phyloP scores from a whole-genome alignment of 2,113 vertebrate genomes.

The Brachypteracias leptosomus region DNA sequence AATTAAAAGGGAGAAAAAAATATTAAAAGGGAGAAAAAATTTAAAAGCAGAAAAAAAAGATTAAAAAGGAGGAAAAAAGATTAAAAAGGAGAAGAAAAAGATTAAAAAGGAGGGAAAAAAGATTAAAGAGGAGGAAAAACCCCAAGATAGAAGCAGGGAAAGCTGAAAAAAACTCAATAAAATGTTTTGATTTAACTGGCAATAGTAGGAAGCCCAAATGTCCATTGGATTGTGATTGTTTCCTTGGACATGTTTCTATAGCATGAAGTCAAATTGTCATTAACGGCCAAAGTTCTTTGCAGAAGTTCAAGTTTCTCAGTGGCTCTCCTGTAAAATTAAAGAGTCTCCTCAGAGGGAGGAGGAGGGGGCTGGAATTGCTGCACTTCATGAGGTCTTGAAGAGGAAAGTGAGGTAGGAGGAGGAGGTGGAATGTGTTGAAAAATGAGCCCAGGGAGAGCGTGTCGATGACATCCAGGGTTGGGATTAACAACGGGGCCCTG shows the following conservation, averaged over 20 bases:
- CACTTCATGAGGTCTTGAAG: background rate
- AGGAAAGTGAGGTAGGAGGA: background rate
- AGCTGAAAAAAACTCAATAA: background rate
- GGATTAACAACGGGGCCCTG: background rate
- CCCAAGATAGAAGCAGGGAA: background rate
- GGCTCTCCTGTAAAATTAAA: background rate
- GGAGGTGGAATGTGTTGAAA: conserved; percentile 2
- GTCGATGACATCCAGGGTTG: background rate
- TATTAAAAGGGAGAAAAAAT: no score
- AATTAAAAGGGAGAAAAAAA: background rate
- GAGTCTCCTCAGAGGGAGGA: background rate
- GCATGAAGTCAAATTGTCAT: background rate
- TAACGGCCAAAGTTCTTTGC: background rate
- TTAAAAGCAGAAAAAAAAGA: no score
- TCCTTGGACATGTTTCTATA: background rate
- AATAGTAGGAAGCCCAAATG: background rate
- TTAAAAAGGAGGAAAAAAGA: background rate
- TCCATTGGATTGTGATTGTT: background rate
- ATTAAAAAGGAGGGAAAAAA: no score
- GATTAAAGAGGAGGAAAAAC: no score
- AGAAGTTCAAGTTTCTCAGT: conserved; percentile 1
- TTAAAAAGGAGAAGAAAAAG: no score
- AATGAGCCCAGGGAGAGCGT: background rate
- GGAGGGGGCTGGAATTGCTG: background rate
- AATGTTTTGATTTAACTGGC: background rate